Evolutionary conservation across 2,113 vertebrate species (phyloP).

Genomic region (Gobiocypris rarus): DNA sequence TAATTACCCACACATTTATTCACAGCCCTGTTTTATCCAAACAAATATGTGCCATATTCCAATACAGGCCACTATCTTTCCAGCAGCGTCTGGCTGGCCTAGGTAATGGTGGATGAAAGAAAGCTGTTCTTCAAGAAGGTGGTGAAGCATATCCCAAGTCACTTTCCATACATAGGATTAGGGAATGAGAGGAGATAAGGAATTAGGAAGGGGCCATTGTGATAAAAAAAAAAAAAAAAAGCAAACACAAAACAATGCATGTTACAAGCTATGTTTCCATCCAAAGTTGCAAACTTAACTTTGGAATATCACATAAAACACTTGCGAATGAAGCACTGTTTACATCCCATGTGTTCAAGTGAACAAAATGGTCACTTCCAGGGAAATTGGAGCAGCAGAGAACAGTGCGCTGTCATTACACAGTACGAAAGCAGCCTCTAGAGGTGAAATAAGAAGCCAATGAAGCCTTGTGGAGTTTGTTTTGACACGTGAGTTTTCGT

Average conservation of each 20-base stretch:
- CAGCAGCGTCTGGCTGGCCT: background rate
- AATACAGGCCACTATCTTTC: background rate
- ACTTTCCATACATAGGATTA: slow-evolving; percentile 41
- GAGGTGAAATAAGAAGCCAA: too few relatives aligned
- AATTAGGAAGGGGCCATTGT: background rate
- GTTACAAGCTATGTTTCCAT: too few relatives aligned
- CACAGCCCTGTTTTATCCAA: background rate
- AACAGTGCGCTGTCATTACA: too few relatives aligned
- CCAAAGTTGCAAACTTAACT: too few relatives aligned
- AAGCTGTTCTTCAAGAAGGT: background rate
- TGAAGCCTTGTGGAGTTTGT: too few relatives aligned
- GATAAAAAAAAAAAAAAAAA: background rate
- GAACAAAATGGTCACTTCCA: too few relatives aligned
- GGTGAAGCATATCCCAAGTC: slow-evolving; percentile 14
- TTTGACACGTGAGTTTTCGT: too few relatives aligned
- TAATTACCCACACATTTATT: background rate
- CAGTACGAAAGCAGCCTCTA: too few relatives aligned
- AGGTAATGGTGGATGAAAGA: background rate
- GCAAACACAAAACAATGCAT: background rate
- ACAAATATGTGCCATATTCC: background rate
- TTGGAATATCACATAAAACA: too few relatives aligned
- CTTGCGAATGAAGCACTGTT: too few relatives aligned
- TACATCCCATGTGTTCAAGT: too few relatives aligned
- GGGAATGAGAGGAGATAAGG: slow-evolving; percentile 35
- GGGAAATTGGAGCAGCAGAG: too few relatives aligned